Evolutionary conservation across 2,113 vertebrate species (phyloP).

Genomic region (Cariama cristata): DNA sequence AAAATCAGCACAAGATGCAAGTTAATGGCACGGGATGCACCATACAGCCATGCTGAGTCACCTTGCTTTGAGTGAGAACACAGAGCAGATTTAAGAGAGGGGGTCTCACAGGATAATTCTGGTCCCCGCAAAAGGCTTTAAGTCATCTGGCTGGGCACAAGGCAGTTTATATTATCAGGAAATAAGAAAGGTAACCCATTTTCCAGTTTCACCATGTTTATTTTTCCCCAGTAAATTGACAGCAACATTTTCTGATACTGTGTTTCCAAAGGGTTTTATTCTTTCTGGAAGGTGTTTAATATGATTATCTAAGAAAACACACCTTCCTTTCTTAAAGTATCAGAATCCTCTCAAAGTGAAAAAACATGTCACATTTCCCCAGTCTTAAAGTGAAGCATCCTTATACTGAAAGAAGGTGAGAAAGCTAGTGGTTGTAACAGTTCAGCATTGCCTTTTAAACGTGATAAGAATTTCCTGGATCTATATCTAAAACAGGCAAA

Average conservation of each 20-base stretch:
- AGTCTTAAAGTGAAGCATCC: not conserved
- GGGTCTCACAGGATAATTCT: not conserved
- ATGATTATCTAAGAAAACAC: not conserved
- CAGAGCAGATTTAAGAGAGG: not conserved
- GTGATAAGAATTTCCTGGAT: not conserved
- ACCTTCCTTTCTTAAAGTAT: not conserved
- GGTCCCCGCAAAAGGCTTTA: not conserved
- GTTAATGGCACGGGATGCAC: not conserved
- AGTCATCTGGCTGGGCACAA: not conserved
- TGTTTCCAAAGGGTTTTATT: not conserved
- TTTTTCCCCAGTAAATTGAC: not conserved
- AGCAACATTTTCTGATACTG: not conserved
- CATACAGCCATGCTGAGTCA: not conserved
- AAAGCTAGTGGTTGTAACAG: not conserved
- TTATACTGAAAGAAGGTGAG: not conserved
- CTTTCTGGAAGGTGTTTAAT: not conserved
- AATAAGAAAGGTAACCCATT: not conserved
- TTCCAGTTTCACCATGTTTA: not conserved
- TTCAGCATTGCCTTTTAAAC: not conserved
- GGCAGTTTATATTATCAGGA: not conserved
- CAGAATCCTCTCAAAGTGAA: not conserved
- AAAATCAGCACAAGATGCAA: not conserved
- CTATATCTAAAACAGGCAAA: not conserved
- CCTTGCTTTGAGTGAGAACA: not conserved
- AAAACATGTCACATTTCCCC: not conserved